Percentiles rank a stretch among this genome's conserved stretches.
Evolutionary conservation across 2,888 invertebrate species (phyloP).

Genomic region (Clunio marinus): DNA sequence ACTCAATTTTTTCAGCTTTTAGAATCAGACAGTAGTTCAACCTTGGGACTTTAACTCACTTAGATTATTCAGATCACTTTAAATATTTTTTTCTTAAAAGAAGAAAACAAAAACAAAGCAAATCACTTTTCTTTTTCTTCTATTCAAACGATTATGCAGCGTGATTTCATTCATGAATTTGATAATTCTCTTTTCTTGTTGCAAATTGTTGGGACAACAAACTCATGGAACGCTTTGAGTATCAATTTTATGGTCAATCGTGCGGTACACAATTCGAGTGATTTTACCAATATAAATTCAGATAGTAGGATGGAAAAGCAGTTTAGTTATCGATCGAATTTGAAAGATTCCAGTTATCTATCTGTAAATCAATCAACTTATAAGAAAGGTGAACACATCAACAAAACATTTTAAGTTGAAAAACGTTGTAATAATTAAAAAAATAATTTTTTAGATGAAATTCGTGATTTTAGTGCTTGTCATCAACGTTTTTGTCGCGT

Average conservation of each 20-base stretch:
- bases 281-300: conserved; percentile 24
- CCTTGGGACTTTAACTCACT: too few relatives aligned
- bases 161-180: conserved; percentile 19
- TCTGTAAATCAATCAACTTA: too few relatives aligned
- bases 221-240: conserved; percentile 20
- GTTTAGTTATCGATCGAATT: conserved; percentile 18
- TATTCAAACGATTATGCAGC: conserved; percentile 9
- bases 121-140: background rate
- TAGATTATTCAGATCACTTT: too few relatives aligned
- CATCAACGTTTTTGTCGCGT: background rate
- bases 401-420: background rate
- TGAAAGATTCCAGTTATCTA: background rate
- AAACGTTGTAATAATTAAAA: background rate
- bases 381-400: conserved; percentile 34
- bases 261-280: conserved; percentile 15
- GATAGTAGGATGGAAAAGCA: conserved; percentile 6
- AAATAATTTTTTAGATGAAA: conserved; percentile 24
- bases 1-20: too few relatives aligned
- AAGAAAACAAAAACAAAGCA: too few relatives aligned
- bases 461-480: background rate
- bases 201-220: conserved; percentile 21
- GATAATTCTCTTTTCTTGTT: conserved; percentile 12
- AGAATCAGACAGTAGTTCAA: too few relatives aligned
- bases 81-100: too few relatives aligned
- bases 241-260: conserved; percentile 28